Conservation (phyloP, 2,888 invertebrate genomes). For the Cordilura impudica region DNA sequence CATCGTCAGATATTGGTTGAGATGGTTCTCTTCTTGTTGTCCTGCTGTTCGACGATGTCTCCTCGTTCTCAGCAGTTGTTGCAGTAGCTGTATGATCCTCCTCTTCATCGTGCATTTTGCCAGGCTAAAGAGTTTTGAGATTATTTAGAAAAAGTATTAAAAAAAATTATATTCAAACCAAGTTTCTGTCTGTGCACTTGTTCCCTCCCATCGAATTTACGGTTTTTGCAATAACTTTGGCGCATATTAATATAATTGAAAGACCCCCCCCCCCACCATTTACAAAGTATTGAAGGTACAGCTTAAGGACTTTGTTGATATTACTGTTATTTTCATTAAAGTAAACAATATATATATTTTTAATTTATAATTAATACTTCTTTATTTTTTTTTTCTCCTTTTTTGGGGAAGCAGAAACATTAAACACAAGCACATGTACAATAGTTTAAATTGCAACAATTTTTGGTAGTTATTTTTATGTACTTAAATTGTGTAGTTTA, state of each 20-base stretch:
- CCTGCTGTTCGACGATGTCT: slow-evolving; percentile 29
- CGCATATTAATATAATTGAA: too few relatives aligned
- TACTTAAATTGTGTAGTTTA: slow-evolving; percentile 24
- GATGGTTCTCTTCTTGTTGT: slow-evolving; percentile 36
- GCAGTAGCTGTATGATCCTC: slow-evolving; percentile 19
- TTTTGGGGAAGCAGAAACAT: slow-evolving; percentile 40
- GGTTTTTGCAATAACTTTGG: too few relatives aligned
- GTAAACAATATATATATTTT: slow-evolving; percentile 53
- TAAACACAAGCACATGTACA: slow-evolving; percentile 59
- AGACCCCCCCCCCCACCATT: too few relatives aligned
- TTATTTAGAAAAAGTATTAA: neutral
- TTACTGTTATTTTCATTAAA: slow-evolving; percentile 17
- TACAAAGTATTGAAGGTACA: too few relatives aligned
- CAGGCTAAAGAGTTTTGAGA: slow-evolving; percentile 1
- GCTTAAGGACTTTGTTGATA: neutral
- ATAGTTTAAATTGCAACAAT: slow-evolving; percentile 55
- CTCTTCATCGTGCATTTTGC: slow-evolving; percentile 52
- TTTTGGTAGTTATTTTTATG: slow-evolving; percentile 33
- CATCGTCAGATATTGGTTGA: slow-evolving; percentile 77
- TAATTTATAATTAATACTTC: slow-evolving; percentile 31
- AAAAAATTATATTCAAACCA: neutral
- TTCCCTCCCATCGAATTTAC: neutral
- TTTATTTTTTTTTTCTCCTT: slow-evolving; percentile 44
- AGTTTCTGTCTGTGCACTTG: neutral
- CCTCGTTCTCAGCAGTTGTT: slow-evolving; percentile 13